Conservation (phyloP, 1,140 invertebrate genomes). For the Calephelis nemesis region DNA sequence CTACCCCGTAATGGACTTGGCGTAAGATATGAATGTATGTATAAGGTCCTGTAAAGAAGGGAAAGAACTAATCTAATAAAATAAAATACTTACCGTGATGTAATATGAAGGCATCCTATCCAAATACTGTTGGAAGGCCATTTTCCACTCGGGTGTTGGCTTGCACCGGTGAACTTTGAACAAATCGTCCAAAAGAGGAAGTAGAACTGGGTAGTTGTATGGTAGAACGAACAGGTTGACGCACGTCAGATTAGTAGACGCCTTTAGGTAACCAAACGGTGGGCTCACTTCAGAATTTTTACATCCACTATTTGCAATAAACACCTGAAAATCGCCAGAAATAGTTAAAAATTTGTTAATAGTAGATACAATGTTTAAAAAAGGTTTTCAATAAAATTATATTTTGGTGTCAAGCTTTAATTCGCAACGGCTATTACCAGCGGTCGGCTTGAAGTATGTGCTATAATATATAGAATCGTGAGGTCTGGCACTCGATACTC, state of each 20-base stretch:
- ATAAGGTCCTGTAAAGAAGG: no score
- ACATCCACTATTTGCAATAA: constrained; percentile 91
- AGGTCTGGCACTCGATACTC: no score
- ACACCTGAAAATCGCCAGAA: constrained; percentile 83
- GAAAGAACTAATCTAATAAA: no score
- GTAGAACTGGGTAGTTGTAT: constrained; percentile 98
- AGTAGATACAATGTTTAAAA: no score
- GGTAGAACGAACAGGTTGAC: constrained; percentile 99
- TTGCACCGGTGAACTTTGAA: constrained; percentile 94
- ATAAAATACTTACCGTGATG: constrained; percentile 85
- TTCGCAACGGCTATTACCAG: no score
- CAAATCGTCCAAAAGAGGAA: constrained; percentile 95
- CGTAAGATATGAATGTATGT: no score
- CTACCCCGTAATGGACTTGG: no score
- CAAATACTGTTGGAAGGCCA: constrained; percentile 95
- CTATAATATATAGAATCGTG: no score
- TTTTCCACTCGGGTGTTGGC: constrained; percentile 92
- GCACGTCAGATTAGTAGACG: constrained; percentile 94
- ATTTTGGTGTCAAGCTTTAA: no score
- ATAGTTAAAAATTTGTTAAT: neutral
- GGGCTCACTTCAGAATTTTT: constrained; percentile 92
- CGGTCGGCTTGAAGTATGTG: no score
- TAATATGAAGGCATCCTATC: constrained; percentile 98
- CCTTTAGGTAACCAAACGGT: constrained; percentile 99
- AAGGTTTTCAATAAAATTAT: no score